phyloP scores from a whole-genome alignment of 2,113 vertebrate species.

The Phocoena phocoena region DNA sequence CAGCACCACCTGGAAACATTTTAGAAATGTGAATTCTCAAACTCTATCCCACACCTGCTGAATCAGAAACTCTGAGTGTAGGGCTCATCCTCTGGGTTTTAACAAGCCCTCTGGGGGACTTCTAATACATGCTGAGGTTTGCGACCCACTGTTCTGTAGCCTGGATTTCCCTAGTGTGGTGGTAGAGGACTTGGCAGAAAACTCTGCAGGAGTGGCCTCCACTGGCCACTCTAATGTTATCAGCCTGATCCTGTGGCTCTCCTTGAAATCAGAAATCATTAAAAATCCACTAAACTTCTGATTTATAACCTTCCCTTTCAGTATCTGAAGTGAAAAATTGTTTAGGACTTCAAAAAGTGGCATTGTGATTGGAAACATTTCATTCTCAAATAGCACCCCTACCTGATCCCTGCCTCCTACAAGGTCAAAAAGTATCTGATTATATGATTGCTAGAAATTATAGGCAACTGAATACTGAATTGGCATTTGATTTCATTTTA shows the following conservation, averaged over 20 bases:
- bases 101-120: background rate
- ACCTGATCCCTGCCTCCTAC: accelerated
- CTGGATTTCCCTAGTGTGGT: background rate
- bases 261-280: background rate
- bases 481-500: background rate
- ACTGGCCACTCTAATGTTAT: background rate
- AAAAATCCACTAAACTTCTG: background rate
- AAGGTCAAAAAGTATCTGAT: background rate
- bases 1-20: background rate
- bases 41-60: background rate
- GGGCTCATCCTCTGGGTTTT: background rate
- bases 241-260: background rate
- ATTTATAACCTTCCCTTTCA: background rate
- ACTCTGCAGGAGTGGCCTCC: background rate
- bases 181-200: background rate
- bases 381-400: background rate
- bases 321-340: background rate
- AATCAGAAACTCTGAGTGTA: background rate
- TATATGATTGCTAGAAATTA: background rate
- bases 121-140: background rate
- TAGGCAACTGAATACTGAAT: background rate
- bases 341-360: background rate
- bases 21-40: background rate
- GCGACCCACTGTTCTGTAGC: background rate
- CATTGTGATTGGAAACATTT: background rate